A percentile compares a stretch with the other conserved stretches of the same genome.
phyloP scores from a whole-genome alignment of 1,140 invertebrate species.

The Pseudomyrmex flavicornis region DNA sequence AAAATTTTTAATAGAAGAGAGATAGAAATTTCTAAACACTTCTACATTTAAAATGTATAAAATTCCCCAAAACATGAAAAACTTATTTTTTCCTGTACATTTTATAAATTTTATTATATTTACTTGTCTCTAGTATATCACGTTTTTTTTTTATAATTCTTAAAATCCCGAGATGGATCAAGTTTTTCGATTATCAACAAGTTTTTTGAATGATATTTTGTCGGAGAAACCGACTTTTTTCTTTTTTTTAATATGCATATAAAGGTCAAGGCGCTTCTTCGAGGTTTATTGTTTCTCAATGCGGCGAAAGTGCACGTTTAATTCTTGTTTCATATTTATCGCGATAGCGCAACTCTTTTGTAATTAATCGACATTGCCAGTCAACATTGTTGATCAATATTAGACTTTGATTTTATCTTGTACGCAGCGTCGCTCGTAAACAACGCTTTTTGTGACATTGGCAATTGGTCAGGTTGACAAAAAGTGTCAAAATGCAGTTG shows the following conservation, averaged over 20 bases:
- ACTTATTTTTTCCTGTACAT: no score
- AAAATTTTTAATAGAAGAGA: neutral
- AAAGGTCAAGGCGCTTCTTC: conserved; percentile 59
- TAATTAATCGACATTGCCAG: neutral
- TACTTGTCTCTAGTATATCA: no score
- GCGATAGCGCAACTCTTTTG: neutral
- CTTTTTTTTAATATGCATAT: no score
- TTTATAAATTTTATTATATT: no score
- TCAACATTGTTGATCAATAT: neutral
- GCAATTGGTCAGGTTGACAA: neutral
- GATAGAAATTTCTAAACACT: no score
- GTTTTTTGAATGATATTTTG: conserved; percentile 52
- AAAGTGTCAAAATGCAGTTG: no score
- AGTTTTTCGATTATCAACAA: neutral
- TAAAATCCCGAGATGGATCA: no score
- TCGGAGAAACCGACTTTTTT: conserved; percentile 46
- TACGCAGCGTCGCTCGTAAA: neutral
- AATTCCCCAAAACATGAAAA: no score
- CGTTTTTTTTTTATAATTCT: no score
- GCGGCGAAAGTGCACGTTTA: conserved; percentile 60
- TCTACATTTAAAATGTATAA: no score
- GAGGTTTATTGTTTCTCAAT: conserved; percentile 50
- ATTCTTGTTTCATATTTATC: conserved; percentile 57
- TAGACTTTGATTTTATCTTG: neutral
- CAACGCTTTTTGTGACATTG: conserved; percentile 19